Base-by-base conservation (phyloP, 1,140 invertebrate genomes). In the Apis florea region DNA sequence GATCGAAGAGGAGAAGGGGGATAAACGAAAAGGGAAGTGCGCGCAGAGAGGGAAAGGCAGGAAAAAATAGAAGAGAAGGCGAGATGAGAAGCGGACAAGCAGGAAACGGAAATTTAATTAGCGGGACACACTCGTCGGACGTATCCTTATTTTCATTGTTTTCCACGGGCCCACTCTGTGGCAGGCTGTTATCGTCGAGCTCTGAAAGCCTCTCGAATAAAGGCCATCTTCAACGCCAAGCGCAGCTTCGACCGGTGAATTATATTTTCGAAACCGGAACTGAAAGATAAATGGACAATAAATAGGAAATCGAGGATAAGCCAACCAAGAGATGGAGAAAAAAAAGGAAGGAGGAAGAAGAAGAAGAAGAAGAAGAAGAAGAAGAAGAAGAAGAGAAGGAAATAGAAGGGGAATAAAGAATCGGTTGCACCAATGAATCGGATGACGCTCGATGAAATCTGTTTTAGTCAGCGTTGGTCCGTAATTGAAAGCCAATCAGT, bases 71-170 rank as follows among this genome's bases (percentile, higher is more conserved):
- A 24, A 21, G 8, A 2, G 15, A 21, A 17, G 17, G 5, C 4
- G 31, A 51, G 54, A 31, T 5, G 63, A 24, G 49, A 15, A 40
- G 2, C 66, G 40, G 24, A 19, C 73, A 67, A 53, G 47, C 61
- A 61, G 79, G 26, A 63, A 64, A 56, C 59, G 78, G 63, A 84
- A 87, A 84, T 79, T 81, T 89, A 83, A 89, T 89, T 82, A 89
- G 68, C 77, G 73, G 53, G 76, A 66, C 85, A 72, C 59, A 61
- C 58, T 85, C 77, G 70, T 84, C 67, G 59, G 69, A 69, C 63
- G 79, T 79, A 51, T 84, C 63, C 67, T 84, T 79, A 73, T 79
- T 76, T 72, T 78, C 67, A 26, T 75, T 63, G 53, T 19, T n/a
- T 72, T 68, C 61, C 63, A n/a, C 68, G 47, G 68, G 40, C 19